Conservation (phyloP, 1,140 invertebrate genomes). For the Rhizoglyphus robini region DNA sequence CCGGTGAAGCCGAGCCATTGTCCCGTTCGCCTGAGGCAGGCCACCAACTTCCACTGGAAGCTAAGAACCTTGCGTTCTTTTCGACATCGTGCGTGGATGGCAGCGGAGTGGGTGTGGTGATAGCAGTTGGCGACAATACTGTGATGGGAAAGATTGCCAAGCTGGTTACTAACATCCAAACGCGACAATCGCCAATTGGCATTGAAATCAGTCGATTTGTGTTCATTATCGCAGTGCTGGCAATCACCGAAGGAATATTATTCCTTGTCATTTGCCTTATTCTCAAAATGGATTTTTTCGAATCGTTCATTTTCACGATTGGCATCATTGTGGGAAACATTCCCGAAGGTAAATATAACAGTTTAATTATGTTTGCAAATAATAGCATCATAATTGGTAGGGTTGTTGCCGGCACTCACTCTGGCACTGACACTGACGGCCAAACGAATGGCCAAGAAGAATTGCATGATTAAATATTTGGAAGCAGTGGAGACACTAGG, state of each 20-base stretch:
- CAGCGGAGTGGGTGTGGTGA: constrained; percentile 72
- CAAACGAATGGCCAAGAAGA: constrained; percentile 64
- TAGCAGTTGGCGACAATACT: constrained; percentile 89
- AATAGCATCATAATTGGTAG: not conserved
- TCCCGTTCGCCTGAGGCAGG: constrained; percentile 31
- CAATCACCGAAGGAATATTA: constrained; percentile 34
- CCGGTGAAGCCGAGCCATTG: constrained; percentile 56
- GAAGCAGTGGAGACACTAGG: constrained; percentile 91
- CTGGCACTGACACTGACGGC: constrained; percentile 31
- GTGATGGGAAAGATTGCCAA: constrained; percentile 96
- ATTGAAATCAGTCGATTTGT: constrained; percentile 23
- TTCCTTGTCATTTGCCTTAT: constrained; percentile 33
- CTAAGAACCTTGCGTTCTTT: constrained; percentile 56
- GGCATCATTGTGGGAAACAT: constrained; percentile 97
- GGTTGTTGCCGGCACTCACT: constrained; percentile 82
- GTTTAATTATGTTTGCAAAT: too few species aligned
- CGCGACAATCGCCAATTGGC: constrained; percentile 36
- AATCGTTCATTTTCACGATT: constrained; percentile 94
- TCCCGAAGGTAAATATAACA: too few species aligned
- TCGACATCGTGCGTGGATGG: constrained; percentile 52
- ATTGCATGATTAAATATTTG: constrained; percentile 90
- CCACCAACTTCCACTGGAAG: constrained; percentile 42
- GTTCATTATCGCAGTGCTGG: constrained; percentile 21
- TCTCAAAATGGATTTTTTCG: constrained; percentile 37
- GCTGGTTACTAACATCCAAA: constrained; percentile 70